Evolutionary conservation across 2,113 vertebrate species (phyloP).

Genomic region (Coracopsis vasa): DNA sequence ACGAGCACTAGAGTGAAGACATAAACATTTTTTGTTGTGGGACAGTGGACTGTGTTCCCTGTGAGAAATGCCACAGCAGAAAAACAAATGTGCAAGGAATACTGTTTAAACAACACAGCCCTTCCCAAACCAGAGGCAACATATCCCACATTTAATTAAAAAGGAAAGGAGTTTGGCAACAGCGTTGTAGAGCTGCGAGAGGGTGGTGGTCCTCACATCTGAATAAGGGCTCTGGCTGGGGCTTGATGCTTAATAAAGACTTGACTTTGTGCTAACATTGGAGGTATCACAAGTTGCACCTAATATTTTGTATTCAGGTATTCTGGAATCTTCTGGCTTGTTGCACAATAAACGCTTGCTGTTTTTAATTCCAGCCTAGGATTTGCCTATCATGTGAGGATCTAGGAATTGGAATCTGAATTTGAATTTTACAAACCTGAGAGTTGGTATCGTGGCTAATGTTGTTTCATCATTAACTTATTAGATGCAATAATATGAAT

Average conservation of each 20-base stretch:
- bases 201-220: neutral
- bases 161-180: neutral
- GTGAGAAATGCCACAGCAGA: neutral
- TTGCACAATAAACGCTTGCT: neutral
- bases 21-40: conserved; percentile 21
- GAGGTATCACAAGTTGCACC: neutral
- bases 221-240: neutral
- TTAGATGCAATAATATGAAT: neutral
- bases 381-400: neutral
- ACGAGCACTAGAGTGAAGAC: neutral
- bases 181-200: neutral
- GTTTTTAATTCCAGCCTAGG: neutral
- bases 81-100: neutral
- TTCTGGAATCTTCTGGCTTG: neutral
- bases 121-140: conserved; percentile 12
- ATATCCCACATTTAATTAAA: neutral
- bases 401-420: neutral
- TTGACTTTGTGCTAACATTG: neutral
- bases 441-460: neutral
- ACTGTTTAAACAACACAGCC: conserved; percentile 32
- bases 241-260: neutral
- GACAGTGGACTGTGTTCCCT: neutral
- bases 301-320: neutral
- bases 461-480: neutral
- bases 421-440: neutral